Evolutionary conservation across 2,888 invertebrate genomes (phyloP), one percentile per base, ranked within the genome.

Genomic region (Hylaea fasciaria): DNA sequence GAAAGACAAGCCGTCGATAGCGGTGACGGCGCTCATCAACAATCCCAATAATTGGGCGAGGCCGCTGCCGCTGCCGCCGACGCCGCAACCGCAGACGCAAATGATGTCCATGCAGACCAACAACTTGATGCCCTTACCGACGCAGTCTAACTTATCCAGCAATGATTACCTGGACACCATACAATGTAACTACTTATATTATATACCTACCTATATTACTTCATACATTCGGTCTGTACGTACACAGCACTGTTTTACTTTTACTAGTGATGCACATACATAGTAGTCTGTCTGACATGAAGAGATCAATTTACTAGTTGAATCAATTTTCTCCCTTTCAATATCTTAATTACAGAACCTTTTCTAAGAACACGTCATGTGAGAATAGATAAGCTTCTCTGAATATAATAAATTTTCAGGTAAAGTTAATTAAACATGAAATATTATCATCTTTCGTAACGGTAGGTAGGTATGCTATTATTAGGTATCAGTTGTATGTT

Each of bases 1-100:
- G 93, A 96, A 96, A 92, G 96, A 96, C 89, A 96, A 96, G 86
- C 96, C 96, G 78, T 96, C 96, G 93, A 96, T 96, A 95, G 96
- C 96, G 84, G 96, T 96, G 82, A 95, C 96, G 79, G 96, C 96
- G 78, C 95, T 96, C 83, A 96, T 96, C 81, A 95, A 95, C 85
- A 62, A 62, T 17, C 52, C 56, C 1, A 95, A 95, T 94, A 93
- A 94, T 74, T 93, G 83, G 88, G 94, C 86, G 70, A 83, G 87
- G 72, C 85, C 85, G 69, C 82, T 86, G 72, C 85, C 85, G 69
- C 82, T 86, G 76, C 76, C 86, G 64, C 86, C 89, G 48, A 75
- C 76, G 48, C 76, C 78, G 58, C 80, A 79, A 67, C 77, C 76
- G 48, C 64, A 77, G 70, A 69, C 74, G 49, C 68, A 85, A 62